Evolutionary conservation across 2,113 vertebrate genomes (phyloP), one percentile per base, ranked within the genome.

Genomic region (Amblyornis subalaris): DNA sequence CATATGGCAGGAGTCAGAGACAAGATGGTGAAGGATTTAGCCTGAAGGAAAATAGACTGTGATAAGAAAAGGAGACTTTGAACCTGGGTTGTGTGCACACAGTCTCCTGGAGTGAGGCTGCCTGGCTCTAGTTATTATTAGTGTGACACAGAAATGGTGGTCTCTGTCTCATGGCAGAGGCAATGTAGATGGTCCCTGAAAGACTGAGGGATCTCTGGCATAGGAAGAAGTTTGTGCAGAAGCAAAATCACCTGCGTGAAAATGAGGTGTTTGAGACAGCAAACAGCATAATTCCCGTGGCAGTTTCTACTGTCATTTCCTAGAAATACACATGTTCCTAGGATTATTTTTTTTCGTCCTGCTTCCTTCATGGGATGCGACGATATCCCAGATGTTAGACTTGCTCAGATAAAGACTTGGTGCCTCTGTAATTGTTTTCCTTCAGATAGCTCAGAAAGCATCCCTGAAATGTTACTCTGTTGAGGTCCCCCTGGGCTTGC

Each of bases 21-120:
- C 77, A 95, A 84, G 76, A 61, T 16, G 10, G 47, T 78, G 85
- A 79, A 71, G 81, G 77, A 90, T 96, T 85, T 94, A 73, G 74
- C 89, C 83, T 65, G 89, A 61, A 95, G 81, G 86, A 57, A 80
- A 74, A 79, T n/a, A 73, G 58, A 40, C 29, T 79, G 14, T 71
- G 84, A 24, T 51, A 42, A 75, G 29, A 61, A 95, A 84, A 90
- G 31, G 50, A 72, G 57, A 35, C 72, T 75, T 72, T 76, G 65
- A 73, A 25, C 89, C 35, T 85, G 58, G 76, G 35, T 25, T 79
- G 2, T 60, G 9, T 50, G 73, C 60, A 74, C 20, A 14, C 44
- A 55, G 84, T 50, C n/a, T 89, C 65, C 53, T 51, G n/a, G 24
- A 21, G 19, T 44, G 65, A 62, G 60, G 20, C 51, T 66, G 53